Conservation (phyloP, 2,113 vertebrate genomes). For the Scomber japonicus region DNA sequence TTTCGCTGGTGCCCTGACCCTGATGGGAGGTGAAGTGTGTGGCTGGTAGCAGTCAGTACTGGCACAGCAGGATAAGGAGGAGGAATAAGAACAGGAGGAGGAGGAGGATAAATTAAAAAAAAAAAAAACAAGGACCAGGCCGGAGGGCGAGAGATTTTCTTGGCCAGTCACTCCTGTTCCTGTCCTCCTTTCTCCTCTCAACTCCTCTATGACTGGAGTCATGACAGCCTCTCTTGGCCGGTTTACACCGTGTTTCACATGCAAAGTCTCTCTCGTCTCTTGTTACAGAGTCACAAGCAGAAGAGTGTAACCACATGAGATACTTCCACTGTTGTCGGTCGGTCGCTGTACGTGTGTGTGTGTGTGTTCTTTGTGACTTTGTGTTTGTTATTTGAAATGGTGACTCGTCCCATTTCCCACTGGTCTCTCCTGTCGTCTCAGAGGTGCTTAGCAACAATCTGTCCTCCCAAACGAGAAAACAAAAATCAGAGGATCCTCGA, state of each 20-base stretch:
- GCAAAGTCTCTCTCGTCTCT: slow-evolving; percentile 55
- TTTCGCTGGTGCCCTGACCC: slow-evolving; percentile 78
- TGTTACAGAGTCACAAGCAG: slow-evolving; percentile 60
- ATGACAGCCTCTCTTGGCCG: slow-evolving; percentile 70
- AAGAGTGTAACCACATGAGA: slow-evolving; percentile 48
- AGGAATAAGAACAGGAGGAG: slow-evolving; percentile 49
- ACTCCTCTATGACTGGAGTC: slow-evolving; percentile 59
- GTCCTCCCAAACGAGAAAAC: slow-evolving; percentile 73
- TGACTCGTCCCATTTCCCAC: slow-evolving; percentile 62
- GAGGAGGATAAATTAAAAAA: slow-evolving; percentile 45
- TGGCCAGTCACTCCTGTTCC: slow-evolving; percentile 75
- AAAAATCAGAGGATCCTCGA: slow-evolving; percentile 77
- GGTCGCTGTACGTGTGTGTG: not conserved
- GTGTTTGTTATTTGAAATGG: slow-evolving; percentile 47
- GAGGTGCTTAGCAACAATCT: slow-evolving; percentile 78
- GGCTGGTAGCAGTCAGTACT: slow-evolving; percentile 84
- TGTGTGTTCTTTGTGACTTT: slow-evolving; percentile 31
- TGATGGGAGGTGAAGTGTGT: slow-evolving; percentile 84
- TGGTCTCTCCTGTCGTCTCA: slow-evolving; percentile 57
- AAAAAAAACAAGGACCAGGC: slow-evolving; percentile 63
- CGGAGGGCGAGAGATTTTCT: slow-evolving; percentile 76
- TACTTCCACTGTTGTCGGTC: slow-evolving; percentile 39
- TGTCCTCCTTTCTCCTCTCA: slow-evolving; percentile 56
- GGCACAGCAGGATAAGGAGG: slow-evolving; percentile 72
- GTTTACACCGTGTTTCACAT: slow-evolving; percentile 63